Base-by-base conservation (phyloP, 23 tunicate species). In the Pegea sp. region DNA sequence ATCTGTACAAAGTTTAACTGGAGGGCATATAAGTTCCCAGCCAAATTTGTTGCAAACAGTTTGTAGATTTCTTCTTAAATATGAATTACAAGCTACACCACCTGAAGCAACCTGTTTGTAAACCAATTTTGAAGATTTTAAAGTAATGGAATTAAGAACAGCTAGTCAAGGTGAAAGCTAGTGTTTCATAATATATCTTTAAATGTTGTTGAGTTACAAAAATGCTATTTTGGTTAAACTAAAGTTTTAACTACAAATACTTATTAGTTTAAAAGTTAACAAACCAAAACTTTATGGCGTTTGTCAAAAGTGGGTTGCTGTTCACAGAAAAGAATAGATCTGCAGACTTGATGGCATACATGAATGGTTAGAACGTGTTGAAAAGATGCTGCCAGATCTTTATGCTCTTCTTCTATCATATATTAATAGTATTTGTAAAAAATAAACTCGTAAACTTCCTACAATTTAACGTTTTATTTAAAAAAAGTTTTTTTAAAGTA, bases 331-430 rank as follows among this genome's bases (percentile, higher is more conserved):
- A 66, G 1, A 48, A 81, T 71, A 16, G 57, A 80, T 29, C 93
- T 68, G 29, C 62, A 66, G 26, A 62, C 31, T 28, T 58, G 69
- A 5, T 24, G 71, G 5, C 57, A 1, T n/a, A 81, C 62, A 34
- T 81, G 93, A 3, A 19, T 31, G 24, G 57, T 31, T 18, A 54
- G 26, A 0, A 38, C 33, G 23, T 53, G 38, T 53, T 81, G 93
- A 62, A 72, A 72, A 29, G 69, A 53, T 23, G 93, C 93, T 4
- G 93, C 93, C 8, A 81, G 48, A 54, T 81, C 65, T 5, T 55
- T 56, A 27, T 55, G 52, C 18, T 59, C 2, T 11, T 18, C 19
- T 26, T 20, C 34, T 22, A 8, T 38, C 46, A 8, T 16, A 8
- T 38, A 8, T n/a, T n/a, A n/a, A n/a, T n/a, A n/a, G n/a, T n/a